Percentiles rank a stretch among this genome's conserved stretches.
Conservation (phyloP, 2,888 invertebrate species). For the Calameuta idolon region DNA sequence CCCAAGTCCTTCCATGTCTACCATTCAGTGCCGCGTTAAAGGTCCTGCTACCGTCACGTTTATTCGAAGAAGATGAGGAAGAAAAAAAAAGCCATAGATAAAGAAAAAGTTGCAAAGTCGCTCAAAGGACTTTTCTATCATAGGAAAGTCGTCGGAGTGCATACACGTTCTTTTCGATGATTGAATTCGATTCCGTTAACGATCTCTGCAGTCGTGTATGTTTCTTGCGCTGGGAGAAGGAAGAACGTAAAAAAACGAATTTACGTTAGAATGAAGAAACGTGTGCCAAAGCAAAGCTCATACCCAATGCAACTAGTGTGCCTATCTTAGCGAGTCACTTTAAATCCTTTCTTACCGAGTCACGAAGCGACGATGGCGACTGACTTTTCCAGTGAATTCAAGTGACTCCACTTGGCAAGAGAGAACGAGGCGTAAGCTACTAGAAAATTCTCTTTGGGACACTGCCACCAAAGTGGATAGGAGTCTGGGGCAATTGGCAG, state of each 20-base stretch:
- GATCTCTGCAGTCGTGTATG: neutral
- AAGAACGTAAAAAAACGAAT: neutral
- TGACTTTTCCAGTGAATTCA: conserved; percentile 39
- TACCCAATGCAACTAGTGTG: conserved; percentile 52
- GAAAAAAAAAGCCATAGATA: neutral
- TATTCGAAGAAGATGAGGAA: neutral
- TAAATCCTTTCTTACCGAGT: conserved; percentile 45
- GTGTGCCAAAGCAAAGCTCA: conserved; percentile 28
- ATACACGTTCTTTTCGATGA: neutral
- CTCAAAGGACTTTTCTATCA: neutral
- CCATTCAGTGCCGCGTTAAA: neutral
- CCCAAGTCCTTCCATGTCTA: neutral
- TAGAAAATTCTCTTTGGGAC: conserved; percentile 64
- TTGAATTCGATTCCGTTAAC: neutral
- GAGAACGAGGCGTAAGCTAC: conserved; percentile 43
- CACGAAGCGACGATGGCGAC: conserved; percentile 27
- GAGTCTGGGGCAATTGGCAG: neutral
- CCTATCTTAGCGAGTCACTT: conserved; percentile 43
- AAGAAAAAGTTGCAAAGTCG: neutral
- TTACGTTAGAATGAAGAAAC: neutral
- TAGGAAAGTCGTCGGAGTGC: neutral
- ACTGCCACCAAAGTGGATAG: conserved; percentile 46
- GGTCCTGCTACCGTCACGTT: neutral
- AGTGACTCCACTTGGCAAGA: conserved; percentile 44
- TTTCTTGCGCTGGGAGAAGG: neutral